Conservation (phyloP, 2,797 vertebrate species). For the Enteromius treurensis region DNA sequence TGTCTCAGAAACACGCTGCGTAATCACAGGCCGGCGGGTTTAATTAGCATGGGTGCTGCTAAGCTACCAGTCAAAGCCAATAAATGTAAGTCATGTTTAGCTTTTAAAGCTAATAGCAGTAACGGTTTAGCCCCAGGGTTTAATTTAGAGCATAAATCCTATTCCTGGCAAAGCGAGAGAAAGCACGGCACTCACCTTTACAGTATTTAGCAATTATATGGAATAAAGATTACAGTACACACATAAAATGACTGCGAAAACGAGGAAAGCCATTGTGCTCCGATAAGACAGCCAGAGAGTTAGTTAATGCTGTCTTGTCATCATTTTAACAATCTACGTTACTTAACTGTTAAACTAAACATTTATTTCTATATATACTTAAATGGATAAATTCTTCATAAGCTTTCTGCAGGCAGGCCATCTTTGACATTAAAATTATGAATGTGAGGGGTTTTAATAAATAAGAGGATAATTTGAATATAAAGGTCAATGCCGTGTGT, state of each 20-base stretch:
- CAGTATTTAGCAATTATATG: conserved; percentile 73
- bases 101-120: conserved; percentile 68
- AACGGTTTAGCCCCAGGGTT: conserved; percentile 62
- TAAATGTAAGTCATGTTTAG: conserved; percentile 69
- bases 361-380: not conserved
- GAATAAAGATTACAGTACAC: conserved; percentile 77
- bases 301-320: conserved; percentile 61
- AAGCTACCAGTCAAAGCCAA: conserved; percentile 65
- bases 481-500: not conserved
- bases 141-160: conserved; percentile 63
- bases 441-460: not conserved
- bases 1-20: conserved; percentile 55
- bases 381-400: not conserved
- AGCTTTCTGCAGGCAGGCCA: not conserved
- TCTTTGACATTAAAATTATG: not conserved
- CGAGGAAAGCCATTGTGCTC: conserved; percentile 72
- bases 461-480: not conserved
- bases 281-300: conserved; percentile 75
- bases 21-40: conserved; percentile 56
- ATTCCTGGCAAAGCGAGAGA: conserved; percentile 52
- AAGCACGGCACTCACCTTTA: conserved; percentile 58
- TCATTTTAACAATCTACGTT: not conserved
- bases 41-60: conserved; percentile 58
- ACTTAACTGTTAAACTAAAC: not conserved
- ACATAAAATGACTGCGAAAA: conserved; percentile 75